Conservation (phyloP, 2,113 vertebrate species). For the Artemisiospiza belli region DNA sequence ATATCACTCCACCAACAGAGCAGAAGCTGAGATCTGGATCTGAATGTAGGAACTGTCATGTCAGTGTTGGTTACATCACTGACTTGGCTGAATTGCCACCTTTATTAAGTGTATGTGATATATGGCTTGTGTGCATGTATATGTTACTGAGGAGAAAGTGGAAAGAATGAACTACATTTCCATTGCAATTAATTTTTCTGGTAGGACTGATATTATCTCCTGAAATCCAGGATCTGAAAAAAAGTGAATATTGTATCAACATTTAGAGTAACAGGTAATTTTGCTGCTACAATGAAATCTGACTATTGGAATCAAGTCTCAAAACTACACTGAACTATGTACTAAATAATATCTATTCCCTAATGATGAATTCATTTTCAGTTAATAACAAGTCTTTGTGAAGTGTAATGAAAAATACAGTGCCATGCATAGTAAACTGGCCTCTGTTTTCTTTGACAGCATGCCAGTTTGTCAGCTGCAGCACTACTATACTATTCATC, state of each 20-base stretch:
- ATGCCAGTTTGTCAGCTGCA: conserved; percentile 69
- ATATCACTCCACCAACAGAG: neutral
- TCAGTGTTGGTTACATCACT: neutral
- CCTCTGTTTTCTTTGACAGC: conserved; percentile 67
- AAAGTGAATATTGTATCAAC: neutral
- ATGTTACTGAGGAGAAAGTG: neutral
- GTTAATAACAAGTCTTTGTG: conserved; percentile 68
- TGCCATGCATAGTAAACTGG: conserved; percentile 60
- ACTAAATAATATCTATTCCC: conserved; percentile 58
- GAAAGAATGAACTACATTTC: neutral
- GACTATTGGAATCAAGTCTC: neutral
- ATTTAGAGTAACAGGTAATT: neutral
- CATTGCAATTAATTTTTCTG: neutral
- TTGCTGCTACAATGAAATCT: neutral
- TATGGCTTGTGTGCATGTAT: neutral
- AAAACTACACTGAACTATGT: conserved; percentile 13
- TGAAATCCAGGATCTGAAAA: neutral
- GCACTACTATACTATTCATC: conserved; percentile 65
- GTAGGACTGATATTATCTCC: neutral
- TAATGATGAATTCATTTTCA: conserved; percentile 69
- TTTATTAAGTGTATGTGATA: neutral
- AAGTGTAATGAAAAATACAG: conserved; percentile 70
- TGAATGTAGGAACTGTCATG: neutral
- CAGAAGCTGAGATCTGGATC: neutral
- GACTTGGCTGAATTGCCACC: neutral